These are phyloP conservation scores for Scaptomyza flava DNA, from an alignment of 2,888 invertebrate species.

Conservation along the genomic window DNA sequence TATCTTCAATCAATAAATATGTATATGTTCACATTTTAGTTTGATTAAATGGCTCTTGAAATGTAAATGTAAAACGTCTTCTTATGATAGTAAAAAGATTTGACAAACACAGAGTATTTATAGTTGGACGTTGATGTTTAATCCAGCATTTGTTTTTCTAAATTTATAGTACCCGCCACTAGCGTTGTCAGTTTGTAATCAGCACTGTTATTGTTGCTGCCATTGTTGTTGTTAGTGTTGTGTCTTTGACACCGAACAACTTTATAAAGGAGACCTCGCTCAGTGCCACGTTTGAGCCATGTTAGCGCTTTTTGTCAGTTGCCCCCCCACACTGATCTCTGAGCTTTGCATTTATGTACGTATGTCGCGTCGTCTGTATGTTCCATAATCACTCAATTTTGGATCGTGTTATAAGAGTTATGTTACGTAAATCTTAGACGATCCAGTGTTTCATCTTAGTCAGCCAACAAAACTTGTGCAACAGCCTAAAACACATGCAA, in stretches of 20 bases:
- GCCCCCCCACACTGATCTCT: slow-evolving; percentile 10
- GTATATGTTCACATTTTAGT: no score
- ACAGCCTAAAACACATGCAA: slow-evolving; percentile 24
- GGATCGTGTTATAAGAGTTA: slow-evolving; percentile 9
- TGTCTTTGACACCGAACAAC: slow-evolving; percentile 62
- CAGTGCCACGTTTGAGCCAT: slow-evolving; percentile 33
- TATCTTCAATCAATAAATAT: no score
- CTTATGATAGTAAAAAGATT: no score
- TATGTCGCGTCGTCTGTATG: slow-evolving; percentile 3
- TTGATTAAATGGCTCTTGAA: no score
- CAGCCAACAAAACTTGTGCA: slow-evolving; percentile 1
- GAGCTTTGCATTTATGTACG: slow-evolving; percentile 21
- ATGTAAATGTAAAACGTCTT: no score
- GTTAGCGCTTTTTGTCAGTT: slow-evolving; percentile 5
- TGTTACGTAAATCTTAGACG: slow-evolving; percentile 50
- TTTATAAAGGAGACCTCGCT: slow-evolving; percentile 54
- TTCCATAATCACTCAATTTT: slow-evolving; percentile 63
- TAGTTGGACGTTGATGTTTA: slow-evolving; percentile 11
- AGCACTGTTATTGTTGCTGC: slow-evolving; percentile 43
- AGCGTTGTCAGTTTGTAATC: slow-evolving; percentile 35
- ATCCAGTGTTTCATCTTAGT: slow-evolving; percentile 4
- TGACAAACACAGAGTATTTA: slow-evolving; percentile 32
- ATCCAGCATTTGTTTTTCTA: slow-evolving; percentile 12
- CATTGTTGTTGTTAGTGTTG: slow-evolving; percentile 41
- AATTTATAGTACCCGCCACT: slow-evolving; percentile 32